Evolutionary conservation across 2,797 vertebrate genomes (phyloP).

Genomic region (Lutjanus campechanus): DNA sequence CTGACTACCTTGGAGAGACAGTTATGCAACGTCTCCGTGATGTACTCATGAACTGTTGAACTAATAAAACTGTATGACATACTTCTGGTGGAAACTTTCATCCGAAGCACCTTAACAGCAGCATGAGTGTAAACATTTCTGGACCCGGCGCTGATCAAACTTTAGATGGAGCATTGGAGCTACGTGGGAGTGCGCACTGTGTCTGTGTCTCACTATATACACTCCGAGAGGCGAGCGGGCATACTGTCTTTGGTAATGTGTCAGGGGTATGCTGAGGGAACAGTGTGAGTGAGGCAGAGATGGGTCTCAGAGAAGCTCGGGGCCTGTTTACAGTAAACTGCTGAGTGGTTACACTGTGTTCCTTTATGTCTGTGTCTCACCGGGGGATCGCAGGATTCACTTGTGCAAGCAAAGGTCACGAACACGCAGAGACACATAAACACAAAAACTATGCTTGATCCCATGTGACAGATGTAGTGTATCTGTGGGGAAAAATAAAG

Average conservation of each 20-base stretch:
- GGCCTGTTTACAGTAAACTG: constrained; percentile 73
- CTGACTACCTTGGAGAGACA: constrained; percentile 8
- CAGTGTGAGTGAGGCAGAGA: constrained; percentile 31
- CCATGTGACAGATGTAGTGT: constrained; percentile 19
- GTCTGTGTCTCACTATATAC: constrained; percentile 1
- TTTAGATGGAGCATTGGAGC: neutral
- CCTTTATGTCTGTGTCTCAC: constrained; percentile 40
- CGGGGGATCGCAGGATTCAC: constrained; percentile 22
- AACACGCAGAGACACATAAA: constrained; percentile 17
- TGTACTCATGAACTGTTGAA: constrained; percentile 26
- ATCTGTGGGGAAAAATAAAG: neutral
- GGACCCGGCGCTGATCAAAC: constrained; percentile 11
- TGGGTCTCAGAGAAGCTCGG: constrained; percentile 37
- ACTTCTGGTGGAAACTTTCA: constrained; percentile 39
- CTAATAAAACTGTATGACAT: constrained; percentile 14
- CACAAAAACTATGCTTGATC: constrained; percentile 11
- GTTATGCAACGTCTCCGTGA: constrained; percentile 11
- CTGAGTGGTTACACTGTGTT: constrained; percentile 48
- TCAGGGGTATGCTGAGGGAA: constrained; percentile 42
- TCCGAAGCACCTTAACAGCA: constrained; percentile 14
- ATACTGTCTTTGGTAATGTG: constrained; percentile 43
- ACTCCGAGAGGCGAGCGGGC: constrained; percentile 3
- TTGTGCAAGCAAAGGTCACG: constrained; percentile 50
- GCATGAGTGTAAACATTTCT: constrained; percentile 43
- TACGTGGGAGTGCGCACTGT: constrained; percentile 4